Conservation (phyloP, 1,140 invertebrate species). For the Fopius arisanus region DNA sequence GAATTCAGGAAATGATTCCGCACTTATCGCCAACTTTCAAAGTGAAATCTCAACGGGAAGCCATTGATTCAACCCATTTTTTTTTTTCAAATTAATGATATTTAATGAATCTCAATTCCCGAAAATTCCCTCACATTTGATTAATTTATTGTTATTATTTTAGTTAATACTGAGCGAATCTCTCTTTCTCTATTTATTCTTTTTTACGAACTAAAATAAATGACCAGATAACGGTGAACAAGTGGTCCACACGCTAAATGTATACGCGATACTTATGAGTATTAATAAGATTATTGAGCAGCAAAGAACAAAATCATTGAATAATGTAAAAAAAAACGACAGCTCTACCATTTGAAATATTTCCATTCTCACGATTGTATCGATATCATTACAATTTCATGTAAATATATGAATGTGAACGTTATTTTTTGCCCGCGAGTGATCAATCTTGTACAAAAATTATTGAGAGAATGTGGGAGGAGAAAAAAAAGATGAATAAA, state of each 20-base stretch:
- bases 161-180: no score
- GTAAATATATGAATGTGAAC: background rate
- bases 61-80: background rate
- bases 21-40: no score
- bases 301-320: background rate
- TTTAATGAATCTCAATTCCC: background rate
- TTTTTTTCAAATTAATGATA: background rate
- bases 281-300: background rate
- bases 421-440: background rate
- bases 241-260: conserved; percentile 4
- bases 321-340: background rate
- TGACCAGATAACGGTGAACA: background rate
- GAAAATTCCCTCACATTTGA: background rate
- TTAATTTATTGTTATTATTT: background rate
- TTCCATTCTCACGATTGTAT: background rate
- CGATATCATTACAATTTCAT: background rate
- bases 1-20: no score
- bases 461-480: background rate
- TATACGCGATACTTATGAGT: conserved; percentile 5
- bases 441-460: conserved; percentile 5
- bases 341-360: background rate
- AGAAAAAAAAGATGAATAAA: background rate
- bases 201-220: background rate
- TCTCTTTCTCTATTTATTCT: background rate
- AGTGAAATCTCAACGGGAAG: background rate